Percentiles rank a stretch among this genome's conserved stretches.
Evolutionary conservation across 30 jellyfish, hydroid and myxozoan genomes (phyloP).

Genomic region (Hydractinia symbiolongicarpus): DNA sequence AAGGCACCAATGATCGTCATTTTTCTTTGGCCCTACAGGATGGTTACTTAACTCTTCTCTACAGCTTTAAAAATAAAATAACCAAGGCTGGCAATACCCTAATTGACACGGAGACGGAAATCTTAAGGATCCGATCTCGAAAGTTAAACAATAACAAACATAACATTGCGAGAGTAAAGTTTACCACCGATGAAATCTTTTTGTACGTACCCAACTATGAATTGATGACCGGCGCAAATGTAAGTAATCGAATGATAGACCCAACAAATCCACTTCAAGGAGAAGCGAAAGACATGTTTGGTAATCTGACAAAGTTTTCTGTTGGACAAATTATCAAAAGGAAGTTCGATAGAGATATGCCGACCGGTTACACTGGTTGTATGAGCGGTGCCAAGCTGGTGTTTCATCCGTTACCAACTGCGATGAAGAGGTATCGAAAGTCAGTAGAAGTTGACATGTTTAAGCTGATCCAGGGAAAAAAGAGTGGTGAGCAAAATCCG

Average conservation of each 20-base stretch:
- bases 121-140: neutral
- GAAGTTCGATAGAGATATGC: neutral
- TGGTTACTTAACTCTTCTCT: constrained; percentile 25
- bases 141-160: constrained; percentile 20
- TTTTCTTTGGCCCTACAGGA: constrained; percentile 17
- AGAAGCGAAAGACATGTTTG: constrained; percentile 11
- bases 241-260: constrained; percentile 22
- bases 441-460: constrained; percentile 22
- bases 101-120: constrained; percentile 13
- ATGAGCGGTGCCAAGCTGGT: constrained; percentile 36
- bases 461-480: constrained; percentile 14
- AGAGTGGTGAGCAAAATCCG: constrained; percentile 2
- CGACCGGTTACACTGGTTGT: constrained; percentile 21
- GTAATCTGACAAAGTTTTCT: constrained; percentile 1
- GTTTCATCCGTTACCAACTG: constrained; percentile 1
- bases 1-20: constrained; percentile 30
- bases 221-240: constrained; percentile 16
- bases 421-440: constrained; percentile 12
- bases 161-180: constrained; percentile 22
- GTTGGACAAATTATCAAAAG: constrained; percentile 11
- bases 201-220: constrained; percentile 30
- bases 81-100: neutral
- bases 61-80: constrained; percentile 16
- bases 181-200: constrained; percentile 21
- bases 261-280: constrained; percentile 2